phyloP scores from a whole-genome alignment of 2,113 vertebrate species.

The Haemorhous mexicanus region DNA sequence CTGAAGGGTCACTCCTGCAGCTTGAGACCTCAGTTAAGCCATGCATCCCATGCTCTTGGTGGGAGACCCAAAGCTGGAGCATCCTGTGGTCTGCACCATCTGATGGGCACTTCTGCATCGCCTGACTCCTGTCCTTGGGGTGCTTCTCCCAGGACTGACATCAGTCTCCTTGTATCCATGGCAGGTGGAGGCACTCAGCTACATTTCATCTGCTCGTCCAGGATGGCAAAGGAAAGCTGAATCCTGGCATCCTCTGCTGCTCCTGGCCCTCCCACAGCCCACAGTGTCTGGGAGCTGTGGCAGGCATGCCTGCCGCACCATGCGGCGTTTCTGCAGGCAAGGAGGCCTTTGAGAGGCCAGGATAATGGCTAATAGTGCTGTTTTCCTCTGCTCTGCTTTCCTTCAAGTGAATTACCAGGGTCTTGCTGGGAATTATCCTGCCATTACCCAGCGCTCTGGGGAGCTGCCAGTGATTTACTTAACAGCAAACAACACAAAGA shows the following conservation, averaged over 20 bases:
- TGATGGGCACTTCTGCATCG: fast-evolving
- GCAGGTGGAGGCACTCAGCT: background rate
- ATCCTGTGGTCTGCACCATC: background rate
- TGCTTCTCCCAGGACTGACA: background rate
- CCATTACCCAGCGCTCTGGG: slow-evolving; percentile 60
- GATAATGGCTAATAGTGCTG: slow-evolving; percentile 66
- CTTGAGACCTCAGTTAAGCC: background rate
- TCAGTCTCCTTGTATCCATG: fast-evolving
- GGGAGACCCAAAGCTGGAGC: background rate
- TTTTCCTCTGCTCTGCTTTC: slow-evolving; percentile 63
- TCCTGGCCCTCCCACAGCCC: background rate
- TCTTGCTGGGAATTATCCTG: slow-evolving; percentile 64
- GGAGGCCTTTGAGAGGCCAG: slow-evolving; percentile 43
- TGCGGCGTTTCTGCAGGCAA: background rate
- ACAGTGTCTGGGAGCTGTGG: background rate
- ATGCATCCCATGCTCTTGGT: fast-evolving
- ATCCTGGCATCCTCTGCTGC: background rate
- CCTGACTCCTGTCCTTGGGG: fast-evolving
- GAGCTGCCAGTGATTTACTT: slow-evolving; percentile 66
- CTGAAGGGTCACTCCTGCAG: background rate
- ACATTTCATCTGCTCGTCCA: background rate
- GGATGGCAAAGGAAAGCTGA: background rate
- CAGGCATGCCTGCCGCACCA: background rate
- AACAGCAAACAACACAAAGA: slow-evolving; percentile 61
- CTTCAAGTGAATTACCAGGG: slow-evolving; percentile 68